These are phyloP conservation scores for Cotesia vestalis DNA, from an alignment of 1,140 invertebrate species.

Conservation along the genomic window DNA sequence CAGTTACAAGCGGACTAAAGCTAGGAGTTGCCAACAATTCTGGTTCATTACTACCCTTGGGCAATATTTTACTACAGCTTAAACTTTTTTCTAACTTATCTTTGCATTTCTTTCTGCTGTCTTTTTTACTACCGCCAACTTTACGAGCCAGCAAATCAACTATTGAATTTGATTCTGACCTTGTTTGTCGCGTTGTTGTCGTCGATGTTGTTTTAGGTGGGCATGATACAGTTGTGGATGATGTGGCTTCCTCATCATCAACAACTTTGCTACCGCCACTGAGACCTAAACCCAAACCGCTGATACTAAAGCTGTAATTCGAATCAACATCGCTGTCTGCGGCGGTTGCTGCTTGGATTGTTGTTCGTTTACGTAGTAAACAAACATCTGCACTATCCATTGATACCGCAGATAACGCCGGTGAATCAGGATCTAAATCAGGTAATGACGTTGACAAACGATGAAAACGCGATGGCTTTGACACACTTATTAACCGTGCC, in stretches of 20 bases:
- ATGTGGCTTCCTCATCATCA: conserved; percentile 74
- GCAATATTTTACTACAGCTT: conserved; percentile 42
- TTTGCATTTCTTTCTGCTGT: conserved; percentile 67
- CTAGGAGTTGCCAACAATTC: conserved; percentile 72
- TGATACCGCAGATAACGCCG: conserved; percentile 68
- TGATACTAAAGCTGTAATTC: conserved; percentile 70
- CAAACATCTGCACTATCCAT: conserved; percentile 63
- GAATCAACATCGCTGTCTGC: conserved; percentile 75
- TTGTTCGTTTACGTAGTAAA: conserved; percentile 46
- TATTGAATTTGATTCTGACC: conserved; percentile 69
- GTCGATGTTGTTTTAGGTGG: conserved; percentile 55
- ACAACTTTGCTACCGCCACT: conserved; percentile 65
- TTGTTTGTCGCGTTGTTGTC: conserved; percentile 40
- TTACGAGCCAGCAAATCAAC: conserved; percentile 73
- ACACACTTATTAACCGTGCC: conserved; percentile 77
- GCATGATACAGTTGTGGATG: conserved; percentile 69
- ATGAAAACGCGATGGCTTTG: conserved; percentile 69
- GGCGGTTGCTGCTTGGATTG: conserved; percentile 42
- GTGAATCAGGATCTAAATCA: conserved; percentile 77
- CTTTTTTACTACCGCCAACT: conserved; percentile 69
- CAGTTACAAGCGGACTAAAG: conserved; percentile 51
- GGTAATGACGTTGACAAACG: conserved; percentile 77
- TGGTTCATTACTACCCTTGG: conserved; percentile 59
- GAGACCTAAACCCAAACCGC: conserved; percentile 50
- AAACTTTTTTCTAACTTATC: conserved; percentile 48